Conservation (phyloP, 2,113 vertebrate species). For the Dipodomys spectabilis region DNA sequence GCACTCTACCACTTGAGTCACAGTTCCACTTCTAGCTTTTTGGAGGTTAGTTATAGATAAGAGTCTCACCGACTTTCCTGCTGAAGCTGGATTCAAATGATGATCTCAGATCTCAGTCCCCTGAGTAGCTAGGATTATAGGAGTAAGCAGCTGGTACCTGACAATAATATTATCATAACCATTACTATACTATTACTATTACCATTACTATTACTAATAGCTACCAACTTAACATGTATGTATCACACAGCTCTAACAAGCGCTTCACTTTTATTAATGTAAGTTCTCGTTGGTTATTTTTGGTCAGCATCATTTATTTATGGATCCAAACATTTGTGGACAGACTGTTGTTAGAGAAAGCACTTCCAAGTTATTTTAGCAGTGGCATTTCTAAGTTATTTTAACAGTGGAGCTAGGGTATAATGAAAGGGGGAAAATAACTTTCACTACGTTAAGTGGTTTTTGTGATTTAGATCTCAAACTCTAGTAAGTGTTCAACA, state of each 20-base stretch:
- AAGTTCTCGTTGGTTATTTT: no score
- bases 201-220: not conserved
- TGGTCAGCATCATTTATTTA: not conserved
- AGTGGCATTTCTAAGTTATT: not conserved
- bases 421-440: not conserved
- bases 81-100: no score
- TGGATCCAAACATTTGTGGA: not conserved
- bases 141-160: no score
- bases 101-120: no score
- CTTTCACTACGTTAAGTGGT: not conserved
- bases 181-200: no score
- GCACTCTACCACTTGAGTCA: no score
- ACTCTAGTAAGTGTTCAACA: not conserved
- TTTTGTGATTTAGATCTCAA: not conserved
- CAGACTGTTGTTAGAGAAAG: not conserved
- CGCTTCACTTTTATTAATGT: not conserved
- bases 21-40: no score
- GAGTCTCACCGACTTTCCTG: no score
- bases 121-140: no score
- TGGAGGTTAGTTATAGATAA: no score
- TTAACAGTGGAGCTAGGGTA: not conserved
- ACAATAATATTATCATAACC: not conserved
- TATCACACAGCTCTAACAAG: not conserved
- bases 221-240: not conserved
- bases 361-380: no score